Percentiles rank a stretch among this genome's conserved stretches.
Conservation (phyloP, 30 jellyfish, hydroid and myxozoan species). For the Turritopsis rubra region DNA sequence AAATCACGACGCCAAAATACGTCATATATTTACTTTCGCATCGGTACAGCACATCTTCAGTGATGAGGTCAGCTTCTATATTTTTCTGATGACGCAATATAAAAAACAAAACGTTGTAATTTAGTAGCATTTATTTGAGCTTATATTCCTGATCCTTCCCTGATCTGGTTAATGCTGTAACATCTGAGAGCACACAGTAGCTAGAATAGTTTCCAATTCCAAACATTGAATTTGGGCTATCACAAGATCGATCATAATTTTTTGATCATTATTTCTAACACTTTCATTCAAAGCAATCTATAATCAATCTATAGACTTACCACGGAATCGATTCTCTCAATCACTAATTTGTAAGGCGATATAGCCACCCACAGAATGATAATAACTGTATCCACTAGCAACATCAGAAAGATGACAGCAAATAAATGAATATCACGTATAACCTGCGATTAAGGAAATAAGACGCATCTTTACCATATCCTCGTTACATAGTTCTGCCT, state of each 20-base stretch:
- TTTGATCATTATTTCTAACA: too few species aligned
- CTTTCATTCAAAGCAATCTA: too few species aligned
- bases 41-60: conserved; percentile 42
- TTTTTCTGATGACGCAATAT: conserved; percentile 25
- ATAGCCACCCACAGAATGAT: conserved; percentile 46
- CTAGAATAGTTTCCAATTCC: not conserved
- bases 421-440: conserved; percentile 68
- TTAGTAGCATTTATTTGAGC: not conserved
- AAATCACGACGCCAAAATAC: conserved; percentile 47
- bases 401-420: conserved; percentile 59
- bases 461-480: not conserved
- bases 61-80: conserved; percentile 40
- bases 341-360: conserved; percentile 53
- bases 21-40: conserved; percentile 42
- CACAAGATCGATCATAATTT: not conserved
- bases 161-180: not conserved
- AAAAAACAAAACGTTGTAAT: not conserved
- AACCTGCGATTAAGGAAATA: conserved; percentile 38
- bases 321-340: conserved; percentile 35
- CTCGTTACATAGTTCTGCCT: too few species aligned
- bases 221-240: not conserved
- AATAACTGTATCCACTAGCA: conserved; percentile 49
- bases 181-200: not conserved
- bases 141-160: not conserved
- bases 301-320: too few species aligned